These are phyloP conservation scores for Geococcyx californianus DNA, from an alignment of 2,113 vertebrate genomes.

Conservation along the genomic window DNA sequence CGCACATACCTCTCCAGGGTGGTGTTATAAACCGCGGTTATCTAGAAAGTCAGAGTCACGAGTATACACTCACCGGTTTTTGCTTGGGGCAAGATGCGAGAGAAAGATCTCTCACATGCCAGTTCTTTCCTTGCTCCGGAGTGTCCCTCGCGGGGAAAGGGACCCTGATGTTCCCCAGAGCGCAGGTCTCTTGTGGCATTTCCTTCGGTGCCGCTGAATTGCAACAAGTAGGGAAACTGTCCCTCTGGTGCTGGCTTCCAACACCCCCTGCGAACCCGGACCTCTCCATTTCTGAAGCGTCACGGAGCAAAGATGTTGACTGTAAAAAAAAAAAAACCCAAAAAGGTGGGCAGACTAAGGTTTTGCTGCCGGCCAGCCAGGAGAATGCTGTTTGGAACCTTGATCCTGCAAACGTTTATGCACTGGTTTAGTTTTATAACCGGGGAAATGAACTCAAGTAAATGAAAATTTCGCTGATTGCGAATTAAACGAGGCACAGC, in stretches of 20 bases:
- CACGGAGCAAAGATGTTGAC: not conserved
- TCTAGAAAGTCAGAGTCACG: not conserved
- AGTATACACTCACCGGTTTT: not conserved
- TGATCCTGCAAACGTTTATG: not conserved
- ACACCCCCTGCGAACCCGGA: not conserved
- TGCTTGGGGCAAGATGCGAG: not conserved
- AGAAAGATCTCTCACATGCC: not conserved
- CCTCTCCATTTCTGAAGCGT: not conserved
- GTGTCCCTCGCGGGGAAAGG: not conserved
- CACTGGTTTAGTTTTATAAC: not conserved
- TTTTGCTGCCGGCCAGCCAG: not conserved
- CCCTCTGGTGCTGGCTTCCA: not conserved
- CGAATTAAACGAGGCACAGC: not conserved
- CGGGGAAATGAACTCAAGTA: not conserved
- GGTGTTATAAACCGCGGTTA: not conserved
- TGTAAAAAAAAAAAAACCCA: not conserved
- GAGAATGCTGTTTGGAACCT: not conserved
- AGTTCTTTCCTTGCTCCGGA: not conserved
- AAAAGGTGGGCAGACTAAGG: not conserved
- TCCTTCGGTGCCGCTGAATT: not conserved
- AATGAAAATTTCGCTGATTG: not conserved
- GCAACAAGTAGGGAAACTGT: not conserved
- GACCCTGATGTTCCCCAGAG: not conserved
- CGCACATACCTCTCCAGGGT: constrained; percentile 15
- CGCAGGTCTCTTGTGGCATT: not conserved